Percentiles rank a stretch among this genome's conserved stretches.
Conservation (phyloP, 2,888 invertebrate species). For the Fissipunctia ypsillon region DNA sequence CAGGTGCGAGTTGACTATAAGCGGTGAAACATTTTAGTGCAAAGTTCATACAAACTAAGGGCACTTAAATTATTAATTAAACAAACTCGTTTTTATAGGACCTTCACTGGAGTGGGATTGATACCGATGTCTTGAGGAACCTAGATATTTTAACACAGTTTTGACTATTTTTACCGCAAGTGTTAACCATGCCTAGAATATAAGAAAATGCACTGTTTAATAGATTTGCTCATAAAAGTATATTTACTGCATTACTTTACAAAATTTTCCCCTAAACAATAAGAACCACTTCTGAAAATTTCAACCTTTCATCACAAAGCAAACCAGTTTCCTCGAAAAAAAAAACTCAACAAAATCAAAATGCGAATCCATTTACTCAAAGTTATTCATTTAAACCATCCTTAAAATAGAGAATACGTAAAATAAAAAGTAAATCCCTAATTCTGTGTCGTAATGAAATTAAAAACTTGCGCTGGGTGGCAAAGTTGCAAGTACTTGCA, state of each 20-base stretch:
- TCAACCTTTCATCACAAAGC: slow-evolving; percentile 6
- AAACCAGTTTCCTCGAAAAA: slow-evolving; percentile 23
- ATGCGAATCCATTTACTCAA: slow-evolving; percentile 76
- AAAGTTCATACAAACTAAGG: slow-evolving; percentile 61
- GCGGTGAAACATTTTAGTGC: slow-evolving; percentile 68
- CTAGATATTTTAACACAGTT: neutral
- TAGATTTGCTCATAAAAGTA: neutral
- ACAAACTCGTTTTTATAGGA: slow-evolving; percentile 26
- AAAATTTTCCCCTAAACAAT: neutral
- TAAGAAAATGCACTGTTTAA: neutral
- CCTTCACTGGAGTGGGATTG: slow-evolving; percentile 1
- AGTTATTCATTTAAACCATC: slow-evolving; percentile 75
- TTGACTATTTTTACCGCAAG: neutral
- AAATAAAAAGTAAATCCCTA: slow-evolving; percentile 72
- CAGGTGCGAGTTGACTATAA: slow-evolving; percentile 73
- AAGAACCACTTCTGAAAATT: slow-evolving; percentile 2
- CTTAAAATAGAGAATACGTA: slow-evolving; percentile 73
- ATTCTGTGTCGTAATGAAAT: slow-evolving; percentile 80
- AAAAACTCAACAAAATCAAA: slow-evolving; percentile 61
- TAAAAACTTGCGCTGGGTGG: slow-evolving; percentile 77
- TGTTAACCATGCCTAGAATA: no score
- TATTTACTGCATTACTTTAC: neutral
- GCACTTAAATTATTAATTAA: slow-evolving; percentile 51
- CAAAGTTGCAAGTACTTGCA: slow-evolving; percentile 72
- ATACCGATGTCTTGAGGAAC: slow-evolving; percentile 17